Base-by-base conservation (phyloP, 2,888 invertebrate species). In the Trissolcus brochymenae region DNA sequence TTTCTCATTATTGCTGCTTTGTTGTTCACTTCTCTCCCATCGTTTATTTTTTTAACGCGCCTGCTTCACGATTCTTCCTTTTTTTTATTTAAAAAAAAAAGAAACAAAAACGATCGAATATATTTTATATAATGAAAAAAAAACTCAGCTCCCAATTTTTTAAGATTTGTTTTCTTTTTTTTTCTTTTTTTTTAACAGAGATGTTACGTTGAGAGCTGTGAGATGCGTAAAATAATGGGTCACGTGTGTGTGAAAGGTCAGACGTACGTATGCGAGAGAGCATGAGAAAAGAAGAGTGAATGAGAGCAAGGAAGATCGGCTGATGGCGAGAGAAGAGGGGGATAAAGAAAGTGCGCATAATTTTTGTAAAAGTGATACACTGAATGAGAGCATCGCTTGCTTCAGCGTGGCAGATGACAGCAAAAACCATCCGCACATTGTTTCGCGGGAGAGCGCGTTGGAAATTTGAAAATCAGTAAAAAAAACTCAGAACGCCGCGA, bases 1-100 rank as follows among this genome's bases (percentile, higher is more conserved):
- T 66, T 35, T 73, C n/a, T n/a, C 61, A 73, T 73, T 73, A 73
- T 66, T 73, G 66, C 73, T 73, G 73, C 73, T 73, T 61, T 73
- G 55, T 73, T 66, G 49, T 67, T 11, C 62, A 74, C 57, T 74
- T 62, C 62, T 62, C 67, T 67, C 57, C 56, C 19, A 53, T 66
- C 67, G 14, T 62, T 67, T 66, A 65, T 54, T 72, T 70, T 62
- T 65, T 21, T 71, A 50, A 56, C 19, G 16, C 59, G 25, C 59
- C 61, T 64, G 64, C 71, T 71, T 72, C 46, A 54, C 19, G 35
- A 59, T 57, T 51, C 54, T 71, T 62, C 64, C 64, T 55, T 64
- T 64, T 21, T 41, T 29, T 17, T 4, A 25, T 25, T 55, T 14
- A 41, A 53, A 59, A 13, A 46, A 46, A 46, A 0, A 46, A 46